A percentile compares a stretch with the other conserved stretches of the same genome.
These are phyloP conservation scores for Stenolophus ochropezus DNA, from an alignment of 2,888 invertebrate species.

Conservation along the genomic window DNA sequence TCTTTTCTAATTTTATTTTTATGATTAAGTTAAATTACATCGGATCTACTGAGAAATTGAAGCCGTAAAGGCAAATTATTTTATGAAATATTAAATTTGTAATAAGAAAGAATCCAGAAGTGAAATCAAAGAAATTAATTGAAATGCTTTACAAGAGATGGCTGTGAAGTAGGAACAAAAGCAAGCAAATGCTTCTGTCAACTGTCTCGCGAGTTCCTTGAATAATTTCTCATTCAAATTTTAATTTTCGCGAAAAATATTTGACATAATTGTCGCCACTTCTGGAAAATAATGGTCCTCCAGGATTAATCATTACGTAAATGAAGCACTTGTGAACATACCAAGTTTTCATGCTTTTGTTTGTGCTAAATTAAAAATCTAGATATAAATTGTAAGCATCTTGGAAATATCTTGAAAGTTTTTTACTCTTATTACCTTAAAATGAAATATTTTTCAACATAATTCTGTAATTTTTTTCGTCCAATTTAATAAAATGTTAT, in stretches of 20 bases:
- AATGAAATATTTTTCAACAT: conserved; percentile 23
- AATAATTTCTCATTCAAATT: conserved; percentile 57
- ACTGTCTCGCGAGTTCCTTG: conserved; percentile 29
- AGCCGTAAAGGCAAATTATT: too few relatives aligned
- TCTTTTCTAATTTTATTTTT: too few relatives aligned
- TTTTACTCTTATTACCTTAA: conserved; percentile 11
- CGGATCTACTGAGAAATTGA: too few relatives aligned
- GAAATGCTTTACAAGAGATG: conserved; percentile 16
- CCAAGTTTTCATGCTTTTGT: conserved; percentile 50
- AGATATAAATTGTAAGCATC: conserved; percentile 28
- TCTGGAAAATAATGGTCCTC: conserved; percentile 37
- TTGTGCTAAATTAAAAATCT: conserved; percentile 48
- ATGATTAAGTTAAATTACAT: too few relatives aligned
- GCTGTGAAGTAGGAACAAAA: conserved; percentile 17
- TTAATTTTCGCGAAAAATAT: conserved; percentile 50
- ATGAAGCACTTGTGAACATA: conserved; percentile 55
- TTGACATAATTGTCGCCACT: conserved; percentile 57
- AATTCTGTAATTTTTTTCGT: not conserved
- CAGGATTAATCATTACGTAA: conserved; percentile 53
- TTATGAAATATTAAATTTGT: conserved; percentile 11
- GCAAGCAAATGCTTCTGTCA: conserved; percentile 29
- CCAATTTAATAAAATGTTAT: not conserved
- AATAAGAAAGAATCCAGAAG: not conserved
- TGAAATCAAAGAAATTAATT: conserved; percentile 36
- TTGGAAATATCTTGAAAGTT: not conserved